phyloP scores from a whole-genome alignment of 2,888 invertebrate species.

The Seira musarum region DNA sequence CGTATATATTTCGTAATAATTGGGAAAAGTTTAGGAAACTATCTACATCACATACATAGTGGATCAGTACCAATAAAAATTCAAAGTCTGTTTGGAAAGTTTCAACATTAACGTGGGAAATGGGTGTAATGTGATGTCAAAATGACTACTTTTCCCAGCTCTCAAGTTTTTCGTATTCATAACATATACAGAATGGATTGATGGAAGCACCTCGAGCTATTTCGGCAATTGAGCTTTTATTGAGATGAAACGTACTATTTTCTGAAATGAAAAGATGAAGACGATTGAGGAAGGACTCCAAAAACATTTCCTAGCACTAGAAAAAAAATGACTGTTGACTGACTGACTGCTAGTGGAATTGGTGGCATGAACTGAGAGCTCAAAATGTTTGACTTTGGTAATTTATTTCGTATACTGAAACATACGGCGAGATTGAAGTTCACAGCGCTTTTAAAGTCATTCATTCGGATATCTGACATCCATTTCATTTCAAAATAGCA shows the following conservation, averaged over 20 bases:
- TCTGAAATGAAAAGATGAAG: background rate
- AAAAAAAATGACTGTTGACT: background rate
- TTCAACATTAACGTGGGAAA: constrained; percentile 46
- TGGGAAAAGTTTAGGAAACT: background rate
- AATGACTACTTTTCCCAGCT: constrained; percentile 11
- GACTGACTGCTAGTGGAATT: background rate
- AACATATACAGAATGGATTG: background rate
- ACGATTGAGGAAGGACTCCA: background rate
- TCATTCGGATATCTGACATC: constrained; percentile 23
- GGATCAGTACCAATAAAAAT: constrained; percentile 50
- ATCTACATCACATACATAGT: no score
- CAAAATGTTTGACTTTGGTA: background rate
- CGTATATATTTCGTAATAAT: background rate
- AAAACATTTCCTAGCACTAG: constrained; percentile 3
- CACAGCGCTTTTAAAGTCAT: constrained; percentile 23
- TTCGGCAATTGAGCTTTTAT: constrained; percentile 49
- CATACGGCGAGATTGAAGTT: constrained; percentile 43
- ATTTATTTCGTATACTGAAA: background rate
- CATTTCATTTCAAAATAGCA: constrained; percentile 14
- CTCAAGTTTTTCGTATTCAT: background rate
- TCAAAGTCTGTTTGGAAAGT: constrained; percentile 38
- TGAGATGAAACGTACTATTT: constrained; percentile 34
- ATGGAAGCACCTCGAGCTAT: constrained; percentile 46
- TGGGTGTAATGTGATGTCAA: constrained; percentile 40
- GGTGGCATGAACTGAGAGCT: background rate